Evolutionary conservation across 2,888 invertebrate genomes (phyloP), one percentile per base, ranked within the genome.

Genomic region (Synanthedon tipuliformis): DNA sequence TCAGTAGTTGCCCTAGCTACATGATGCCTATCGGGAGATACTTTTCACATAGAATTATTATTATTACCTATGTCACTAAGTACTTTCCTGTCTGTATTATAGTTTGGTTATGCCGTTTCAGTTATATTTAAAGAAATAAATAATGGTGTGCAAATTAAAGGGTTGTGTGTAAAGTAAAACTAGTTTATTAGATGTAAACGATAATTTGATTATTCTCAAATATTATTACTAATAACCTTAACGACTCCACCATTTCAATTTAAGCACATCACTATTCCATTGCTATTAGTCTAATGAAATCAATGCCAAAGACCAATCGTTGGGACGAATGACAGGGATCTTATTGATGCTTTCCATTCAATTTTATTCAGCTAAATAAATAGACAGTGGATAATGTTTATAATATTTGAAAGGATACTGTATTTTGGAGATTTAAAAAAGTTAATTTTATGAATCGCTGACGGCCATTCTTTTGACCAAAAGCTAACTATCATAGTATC

Each of bases 91-190:
- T 58, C 66, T 73, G 62, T 59, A 65, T 68, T 64, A 64, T 23
- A 66, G 63, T 78, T 79, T 66, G 59, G 65, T 78, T 80, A 18
- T 13, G 13, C 13, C 10, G 5, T 41, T 49, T 49, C 18, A 49
- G 66, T 73, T 76, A 74, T 69, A 66, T 71, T n/a, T 76, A 68
- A 72, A 72, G 70, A 69, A 71, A 68, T 69, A 69, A 75, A 73
- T 77, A 80, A 84, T 79, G 84, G 85, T 82, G 86, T 87, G 87
- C 86, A 87, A 85, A 86, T 78, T 81, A 83, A 86, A 87, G 80
- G 87, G 87, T 87, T 87, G 87, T 87, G 87, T 87, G 86, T 87
- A 87, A 87, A 85, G 75, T 83, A 84, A 84, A 83, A 79, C 81
- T 86, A 85, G 78, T 76, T 81, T 78, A 83, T 78, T 84, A 84